Percentiles rank a stretch among this genome's conserved stretches.
These are phyloP conservation scores for Volucella inanis DNA, from an alignment of 2,888 invertebrate species.

Conservation along the genomic window DNA sequence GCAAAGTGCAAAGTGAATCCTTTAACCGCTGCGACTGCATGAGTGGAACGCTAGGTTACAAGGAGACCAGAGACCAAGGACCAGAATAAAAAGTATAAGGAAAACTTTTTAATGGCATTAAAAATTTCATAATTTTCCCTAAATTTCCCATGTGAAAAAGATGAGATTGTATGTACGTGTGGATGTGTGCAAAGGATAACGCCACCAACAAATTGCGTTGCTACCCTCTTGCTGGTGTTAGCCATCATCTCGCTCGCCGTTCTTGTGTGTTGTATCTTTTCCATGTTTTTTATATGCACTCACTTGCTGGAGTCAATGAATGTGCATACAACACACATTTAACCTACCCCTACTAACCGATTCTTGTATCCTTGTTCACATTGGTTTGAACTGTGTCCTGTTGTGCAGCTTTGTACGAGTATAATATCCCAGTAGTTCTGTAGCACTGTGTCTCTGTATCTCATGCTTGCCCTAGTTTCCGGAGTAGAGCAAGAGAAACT, in stretches of 20 bases:
- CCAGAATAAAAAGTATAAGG: slow-evolving; percentile 44
- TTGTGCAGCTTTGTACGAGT: too few relatives aligned
- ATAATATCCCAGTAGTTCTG: too few relatives aligned
- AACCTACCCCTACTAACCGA: slow-evolving; percentile 26
- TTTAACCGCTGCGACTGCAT: too few relatives aligned
- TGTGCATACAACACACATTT: slow-evolving; percentile 60
- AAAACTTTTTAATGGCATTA: slow-evolving; percentile 75
- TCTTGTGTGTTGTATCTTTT: slow-evolving; percentile 6
- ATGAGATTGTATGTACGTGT: slow-evolving; percentile 8
- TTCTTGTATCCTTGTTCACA: slow-evolving; percentile 21
- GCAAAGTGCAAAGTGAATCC: slow-evolving; percentile 48
- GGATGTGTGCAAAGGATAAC: slow-evolving; percentile 50
- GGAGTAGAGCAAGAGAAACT: slow-evolving; percentile 18
- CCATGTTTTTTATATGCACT: slow-evolving; percentile 1
- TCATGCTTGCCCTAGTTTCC: slow-evolving; percentile 65
- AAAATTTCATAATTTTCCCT: slow-evolving; percentile 72
- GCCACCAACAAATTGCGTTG: slow-evolving; percentile 42
- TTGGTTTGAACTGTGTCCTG: slow-evolving; percentile 31
- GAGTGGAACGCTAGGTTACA: background rate
- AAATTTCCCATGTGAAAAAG: slow-evolving; percentile 65
- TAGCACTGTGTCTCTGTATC: slow-evolving; percentile 20
- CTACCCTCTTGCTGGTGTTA: slow-evolving; percentile 23
- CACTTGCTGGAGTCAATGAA: slow-evolving; percentile 62
- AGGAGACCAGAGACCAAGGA: background rate
- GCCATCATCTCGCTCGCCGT: slow-evolving; percentile 19